Conservation (phyloP, 1,140 invertebrate species). For the Aphidius ervi region DNA sequence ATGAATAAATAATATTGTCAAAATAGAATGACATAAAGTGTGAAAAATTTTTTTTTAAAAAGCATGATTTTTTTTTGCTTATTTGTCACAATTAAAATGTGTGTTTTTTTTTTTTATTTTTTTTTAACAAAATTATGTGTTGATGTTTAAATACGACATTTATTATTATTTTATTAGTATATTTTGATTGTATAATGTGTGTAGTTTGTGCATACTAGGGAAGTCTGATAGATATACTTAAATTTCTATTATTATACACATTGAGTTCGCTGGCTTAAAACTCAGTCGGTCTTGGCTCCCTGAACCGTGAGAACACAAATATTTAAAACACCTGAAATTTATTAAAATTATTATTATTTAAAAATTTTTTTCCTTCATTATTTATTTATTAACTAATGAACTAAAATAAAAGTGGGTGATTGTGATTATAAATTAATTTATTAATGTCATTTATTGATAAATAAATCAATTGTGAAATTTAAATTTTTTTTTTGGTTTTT, state of each 20-base stretch:
- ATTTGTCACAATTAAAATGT: neutral
- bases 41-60: too few relatives aligned
- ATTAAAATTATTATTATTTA: too few relatives aligned
- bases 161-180: constrained; percentile 16
- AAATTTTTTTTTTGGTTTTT: constrained; percentile 4
- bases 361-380: too few relatives aligned
- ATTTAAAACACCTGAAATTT: too few relatives aligned
- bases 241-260: constrained; percentile 49
- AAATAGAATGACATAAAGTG: too few relatives aligned
- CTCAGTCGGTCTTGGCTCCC: constrained; percentile 52
- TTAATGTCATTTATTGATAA: too few relatives aligned
- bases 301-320: constrained; percentile 48
- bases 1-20: too few relatives aligned
- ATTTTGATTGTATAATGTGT: constrained; percentile 25
- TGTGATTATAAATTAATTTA: too few relatives aligned
- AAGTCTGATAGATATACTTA: constrained; percentile 43
- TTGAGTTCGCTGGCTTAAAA: constrained; percentile 48
- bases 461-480: neutral
- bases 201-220: constrained; percentile 40
- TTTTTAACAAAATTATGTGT: too few relatives aligned
- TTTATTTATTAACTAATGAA: too few relatives aligned
- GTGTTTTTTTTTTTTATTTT: neutral
- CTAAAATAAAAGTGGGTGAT: too few relatives aligned
- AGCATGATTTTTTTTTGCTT: too few relatives aligned
- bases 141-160: neutral